Base-by-base conservation (phyloP, 2,797 vertebrate genomes). In the Etheostoma nigrum region DNA sequence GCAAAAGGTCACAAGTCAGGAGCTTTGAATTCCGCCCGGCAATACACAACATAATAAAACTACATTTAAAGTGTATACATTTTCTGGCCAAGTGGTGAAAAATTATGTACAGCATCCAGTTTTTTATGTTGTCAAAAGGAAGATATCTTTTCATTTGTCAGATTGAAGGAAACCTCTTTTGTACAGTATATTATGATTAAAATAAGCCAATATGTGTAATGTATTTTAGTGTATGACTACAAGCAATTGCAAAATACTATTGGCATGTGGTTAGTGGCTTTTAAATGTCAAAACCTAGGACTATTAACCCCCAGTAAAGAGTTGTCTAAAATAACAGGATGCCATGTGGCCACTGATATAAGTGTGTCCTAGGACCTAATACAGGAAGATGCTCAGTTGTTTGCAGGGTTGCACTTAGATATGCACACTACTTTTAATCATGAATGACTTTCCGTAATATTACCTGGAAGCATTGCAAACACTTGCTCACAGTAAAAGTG, bases 401-500 rank as follows among this genome's bases (percentile, higher is more conserved):
- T 83, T 63, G 64, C 62, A 79, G 64, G 70, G 77, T 83, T 68
- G 60, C 74, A 76, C 72, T 72, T 66, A 25, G 76, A 71, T 81
- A 83, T 82, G 73, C 75, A 44, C 44, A 45, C 76, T 30, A 55
- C 55, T 72, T 81, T 48, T 40, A 11, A 54, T 77, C 55, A 83
- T 82, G 88, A 84, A 72, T 78, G 82, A 79, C 83, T 84, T 70
- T 89, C 85, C 40, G 83, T 79, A 75, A 79, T 81, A 81, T 78
- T 61, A 23, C 18, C 44, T 67, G 45, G 85, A 91, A 76, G 66
- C 7, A 13, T 64, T 9, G 77, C 62, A 75, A 74, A 71, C 67
- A 82, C 85, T 81, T 85, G 74, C 70, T 74, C 4, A 33, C 73
- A 67, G 77, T 88, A 81, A 86, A 90, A 82, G 23, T 63, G 74